Conservation (phyloP, 2,888 invertebrate species). For the Theretra japonica region DNA sequence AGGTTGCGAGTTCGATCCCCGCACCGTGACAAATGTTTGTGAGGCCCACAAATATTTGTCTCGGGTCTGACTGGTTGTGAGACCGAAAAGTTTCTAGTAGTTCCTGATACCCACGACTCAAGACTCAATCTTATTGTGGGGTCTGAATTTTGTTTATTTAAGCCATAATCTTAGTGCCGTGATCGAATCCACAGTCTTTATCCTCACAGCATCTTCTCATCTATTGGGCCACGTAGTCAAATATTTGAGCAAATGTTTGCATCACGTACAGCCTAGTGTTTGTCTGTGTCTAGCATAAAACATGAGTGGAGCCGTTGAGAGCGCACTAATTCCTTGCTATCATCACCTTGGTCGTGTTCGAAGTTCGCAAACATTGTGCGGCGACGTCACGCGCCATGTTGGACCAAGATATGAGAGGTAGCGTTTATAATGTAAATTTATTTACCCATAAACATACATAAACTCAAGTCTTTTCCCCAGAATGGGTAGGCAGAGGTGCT, state of each 20-base stretch:
- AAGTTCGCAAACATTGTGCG: slow-evolving; percentile 33
- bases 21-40: too few relatives aligned
- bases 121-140: too few relatives aligned
- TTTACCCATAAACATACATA: not conserved
- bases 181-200: too few relatives aligned
- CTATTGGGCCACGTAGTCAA: not conserved
- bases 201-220: not conserved
- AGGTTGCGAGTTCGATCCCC: too few relatives aligned
- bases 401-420: not conserved
- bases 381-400: slow-evolving; percentile 26
- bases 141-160: too few relatives aligned
- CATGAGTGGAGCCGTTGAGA: slow-evolving; percentile 27
- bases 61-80: too few relatives aligned
- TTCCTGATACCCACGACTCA: too few relatives aligned
- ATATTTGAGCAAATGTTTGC: not conserved
- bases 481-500: too few relatives aligned
- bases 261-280: not conserved
- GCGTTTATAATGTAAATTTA: not conserved
- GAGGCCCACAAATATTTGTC: too few relatives aligned
- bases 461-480: too few relatives aligned
- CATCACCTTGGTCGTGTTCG: slow-evolving; percentile 31
- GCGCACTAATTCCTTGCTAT: slow-evolving; percentile 30
- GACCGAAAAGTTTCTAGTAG: too few relatives aligned
- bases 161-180: too few relatives aligned
- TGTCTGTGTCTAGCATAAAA: slow-evolving; percentile 9